Conservation (phyloP, 2,888 invertebrate species). For the Heliconius sara region DNA sequence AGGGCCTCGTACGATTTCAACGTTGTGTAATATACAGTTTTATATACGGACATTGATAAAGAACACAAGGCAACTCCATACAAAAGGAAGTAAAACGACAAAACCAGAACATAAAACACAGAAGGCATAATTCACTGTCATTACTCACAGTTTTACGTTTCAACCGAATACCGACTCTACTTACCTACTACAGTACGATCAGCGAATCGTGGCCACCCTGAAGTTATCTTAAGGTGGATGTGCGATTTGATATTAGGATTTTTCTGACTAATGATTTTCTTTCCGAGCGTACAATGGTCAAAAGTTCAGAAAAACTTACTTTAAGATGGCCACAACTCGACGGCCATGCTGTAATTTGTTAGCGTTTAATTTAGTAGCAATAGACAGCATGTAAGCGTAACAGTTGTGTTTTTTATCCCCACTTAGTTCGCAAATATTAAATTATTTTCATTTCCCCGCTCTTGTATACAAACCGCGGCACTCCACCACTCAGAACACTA, state of each 20-base stretch:
- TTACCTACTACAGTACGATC: neutral
- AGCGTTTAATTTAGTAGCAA: too few species aligned
- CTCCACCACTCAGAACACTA: neutral
- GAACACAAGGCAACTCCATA: neutral
- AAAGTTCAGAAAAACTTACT: neutral
- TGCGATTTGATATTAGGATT: too few species aligned
- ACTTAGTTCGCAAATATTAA: neutral
- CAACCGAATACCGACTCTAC: slow-evolving; percentile 29
- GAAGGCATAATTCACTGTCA: slow-evolving; percentile 48
- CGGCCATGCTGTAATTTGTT: too few species aligned
- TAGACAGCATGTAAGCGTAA: neutral
- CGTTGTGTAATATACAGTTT: neutral
- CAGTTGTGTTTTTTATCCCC: neutral
- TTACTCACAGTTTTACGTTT: slow-evolving; percentile 50
- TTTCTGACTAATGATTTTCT: too few species aligned
- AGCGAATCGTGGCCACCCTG: too few species aligned
- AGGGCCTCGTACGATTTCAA: neutral
- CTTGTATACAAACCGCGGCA: neutral
- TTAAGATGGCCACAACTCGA: neutral
- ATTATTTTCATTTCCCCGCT: neutral
- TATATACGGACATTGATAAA: neutral
- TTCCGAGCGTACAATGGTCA: too few species aligned
- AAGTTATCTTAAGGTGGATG: too few species aligned
- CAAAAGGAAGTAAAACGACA: slow-evolving; percentile 8
- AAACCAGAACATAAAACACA: slow-evolving; percentile 45